Evolutionary conservation across 2,888 invertebrate species (phyloP).

Genomic region (Stenodema calcarata): DNA sequence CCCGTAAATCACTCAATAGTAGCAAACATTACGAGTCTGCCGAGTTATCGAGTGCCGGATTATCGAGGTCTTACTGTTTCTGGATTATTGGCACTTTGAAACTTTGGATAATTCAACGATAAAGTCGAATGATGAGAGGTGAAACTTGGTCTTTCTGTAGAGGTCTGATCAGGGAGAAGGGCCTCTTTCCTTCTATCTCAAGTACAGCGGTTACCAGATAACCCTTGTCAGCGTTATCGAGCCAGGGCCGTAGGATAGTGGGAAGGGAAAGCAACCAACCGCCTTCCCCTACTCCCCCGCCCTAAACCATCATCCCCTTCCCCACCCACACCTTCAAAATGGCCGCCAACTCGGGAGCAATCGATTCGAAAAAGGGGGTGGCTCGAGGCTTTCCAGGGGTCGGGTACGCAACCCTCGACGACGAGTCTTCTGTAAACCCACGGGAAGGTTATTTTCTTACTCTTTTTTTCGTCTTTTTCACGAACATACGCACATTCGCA

Average conservation of each 20-base stretch:
- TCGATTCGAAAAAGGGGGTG: constrained; percentile 18
- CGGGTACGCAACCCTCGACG: neutral
- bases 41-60: too few relatives aligned
- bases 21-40: too few relatives aligned
- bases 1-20: too few relatives aligned
- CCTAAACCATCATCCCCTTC: neutral
- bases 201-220: neutral
- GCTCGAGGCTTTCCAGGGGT: neutral
- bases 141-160: too few relatives aligned
- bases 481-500: neutral
- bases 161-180: neutral
- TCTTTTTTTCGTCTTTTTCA: neutral
- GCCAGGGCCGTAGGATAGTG: neutral
- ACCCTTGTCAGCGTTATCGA: constrained; percentile 9
- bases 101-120: too few relatives aligned
- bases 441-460: neutral
- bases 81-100: too few relatives aligned
- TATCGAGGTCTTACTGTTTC: too few relatives aligned
- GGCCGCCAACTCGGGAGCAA: constrained; percentile 17
- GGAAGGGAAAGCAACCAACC: neutral
- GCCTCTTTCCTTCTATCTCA: neutral
- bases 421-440: neutral
- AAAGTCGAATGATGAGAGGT: neutral
- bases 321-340: constrained; percentile 7
- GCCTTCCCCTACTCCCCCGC: neutral